Evolutionary conservation across 1,140 invertebrate species (phyloP).

Genomic region (Caenorhabditis briggsae): DNA sequence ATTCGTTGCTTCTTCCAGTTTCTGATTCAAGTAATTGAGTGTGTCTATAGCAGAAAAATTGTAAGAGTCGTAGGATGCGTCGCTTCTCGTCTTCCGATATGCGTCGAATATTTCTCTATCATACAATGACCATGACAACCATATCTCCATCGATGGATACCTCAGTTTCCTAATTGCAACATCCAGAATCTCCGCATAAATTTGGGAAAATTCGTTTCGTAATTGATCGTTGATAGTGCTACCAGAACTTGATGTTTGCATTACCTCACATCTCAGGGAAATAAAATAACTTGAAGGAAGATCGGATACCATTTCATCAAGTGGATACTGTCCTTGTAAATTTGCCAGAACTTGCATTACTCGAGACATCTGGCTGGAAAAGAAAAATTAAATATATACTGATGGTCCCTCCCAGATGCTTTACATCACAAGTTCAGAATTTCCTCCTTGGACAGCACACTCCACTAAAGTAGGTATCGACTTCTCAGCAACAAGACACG

Average conservation of each 20-base stretch:
- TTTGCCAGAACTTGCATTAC: slow-evolving; percentile 18
- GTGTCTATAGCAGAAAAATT: neutral
- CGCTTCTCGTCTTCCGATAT: slow-evolving; percentile 13
- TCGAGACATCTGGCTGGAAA: neutral
- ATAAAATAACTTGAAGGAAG: slow-evolving; percentile 21
- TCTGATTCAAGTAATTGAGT: slow-evolving; percentile 15
- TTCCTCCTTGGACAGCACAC: slow-evolving; percentile 16
- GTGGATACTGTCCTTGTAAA: slow-evolving; percentile 29
- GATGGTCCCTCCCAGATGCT: neutral
- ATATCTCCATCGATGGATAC: neutral
- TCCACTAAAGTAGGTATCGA: slow-evolving; percentile 15
- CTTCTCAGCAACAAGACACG: slow-evolving; percentile 2
- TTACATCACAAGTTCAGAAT: slow-evolving; percentile 7
- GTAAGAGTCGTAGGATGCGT: slow-evolving; percentile 8
- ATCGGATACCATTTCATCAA: slow-evolving; percentile 8
- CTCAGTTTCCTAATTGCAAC: neutral
- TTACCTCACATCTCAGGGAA: neutral
- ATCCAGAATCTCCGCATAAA: slow-evolving; percentile 8
- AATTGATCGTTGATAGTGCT: neutral
- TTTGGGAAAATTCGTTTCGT: neutral
- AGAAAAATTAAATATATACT: neutral
- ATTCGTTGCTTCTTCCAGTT: neutral
- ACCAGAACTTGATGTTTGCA: neutral
- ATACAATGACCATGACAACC: slow-evolving; percentile 8
- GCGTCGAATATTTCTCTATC: slow-evolving; percentile 8